A percentile compares a stretch with the other conserved stretches of the same genome.
Evolutionary conservation across 2,113 vertebrate species (phyloP).

Genomic region (Tachysurus vachellii): DNA sequence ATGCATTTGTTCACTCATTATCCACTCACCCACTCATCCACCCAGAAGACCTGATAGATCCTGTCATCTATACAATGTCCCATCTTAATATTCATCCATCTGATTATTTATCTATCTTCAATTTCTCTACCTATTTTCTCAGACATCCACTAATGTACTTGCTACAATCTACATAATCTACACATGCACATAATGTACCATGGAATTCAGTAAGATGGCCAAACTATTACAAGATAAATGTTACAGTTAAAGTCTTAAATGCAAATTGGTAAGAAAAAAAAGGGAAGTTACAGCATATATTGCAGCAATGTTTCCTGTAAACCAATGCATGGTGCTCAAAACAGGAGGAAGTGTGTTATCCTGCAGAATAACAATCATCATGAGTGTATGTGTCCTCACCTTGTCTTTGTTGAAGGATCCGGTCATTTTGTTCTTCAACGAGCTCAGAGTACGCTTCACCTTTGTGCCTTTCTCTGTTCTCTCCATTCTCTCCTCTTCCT

Average conservation of each 20-base stretch:
- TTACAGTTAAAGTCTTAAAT: background rate
- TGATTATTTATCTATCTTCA: background rate
- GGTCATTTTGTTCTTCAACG: slow-evolving; percentile 83
- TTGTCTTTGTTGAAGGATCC: slow-evolving; percentile 90
- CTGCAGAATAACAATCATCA: background rate
- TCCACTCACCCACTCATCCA: background rate
- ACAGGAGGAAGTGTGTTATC: slow-evolving; percentile 5
- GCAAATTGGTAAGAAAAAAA: background rate
- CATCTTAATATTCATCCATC: background rate
- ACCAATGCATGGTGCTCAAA: background rate
- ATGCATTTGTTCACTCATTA: background rate
- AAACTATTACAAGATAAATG: background rate
- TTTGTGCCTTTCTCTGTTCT: slow-evolving; percentile 82
- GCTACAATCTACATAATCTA: no score
- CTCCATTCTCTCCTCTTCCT: slow-evolving; percentile 73
- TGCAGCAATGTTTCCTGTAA: slow-evolving; percentile 30
- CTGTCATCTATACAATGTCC: background rate
- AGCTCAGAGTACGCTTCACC: slow-evolving; percentile 89
- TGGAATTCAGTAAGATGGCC: background rate
- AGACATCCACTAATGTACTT: background rate
- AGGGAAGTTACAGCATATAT: slow-evolving; percentile 38
- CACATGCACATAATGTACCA: background rate
- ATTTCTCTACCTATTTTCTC: background rate
- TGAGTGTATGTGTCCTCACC: slow-evolving; percentile 17
- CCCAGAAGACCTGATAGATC: background rate